phyloP scores from a whole-genome alignment of 2,113 vertebrate genomes.

The Pseudolaguvia tuberculata region DNA sequence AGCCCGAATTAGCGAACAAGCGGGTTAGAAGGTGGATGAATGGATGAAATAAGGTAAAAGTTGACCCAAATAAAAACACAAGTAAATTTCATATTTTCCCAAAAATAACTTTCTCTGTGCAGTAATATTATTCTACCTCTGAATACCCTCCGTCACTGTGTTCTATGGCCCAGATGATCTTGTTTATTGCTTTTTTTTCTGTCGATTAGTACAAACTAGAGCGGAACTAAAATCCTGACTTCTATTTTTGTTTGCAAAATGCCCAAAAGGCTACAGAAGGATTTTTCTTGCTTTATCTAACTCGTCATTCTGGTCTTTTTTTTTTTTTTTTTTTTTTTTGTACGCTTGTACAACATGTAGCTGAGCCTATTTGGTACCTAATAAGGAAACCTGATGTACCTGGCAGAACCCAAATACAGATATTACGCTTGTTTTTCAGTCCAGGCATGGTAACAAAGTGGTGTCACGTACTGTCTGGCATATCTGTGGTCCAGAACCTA shows the following conservation, averaged over 20 bases:
- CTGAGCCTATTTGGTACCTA: conserved; percentile 17
- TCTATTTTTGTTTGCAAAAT: conserved; percentile 38
- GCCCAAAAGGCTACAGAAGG: conserved; percentile 21
- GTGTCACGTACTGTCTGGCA: neutral
- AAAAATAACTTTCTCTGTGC: too few species aligned
- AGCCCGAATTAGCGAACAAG: too few species aligned
- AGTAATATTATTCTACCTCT: too few species aligned
- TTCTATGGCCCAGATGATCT: neutral
- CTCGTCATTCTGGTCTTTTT: conserved; percentile 14
- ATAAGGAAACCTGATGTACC: conserved; percentile 20
- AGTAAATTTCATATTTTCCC: too few species aligned
- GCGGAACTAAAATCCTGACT: conserved; percentile 41
- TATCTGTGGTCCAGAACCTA: conserved; percentile 1
- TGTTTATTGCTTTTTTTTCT: conserved; percentile 8
- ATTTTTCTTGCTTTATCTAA: conserved; percentile 13
- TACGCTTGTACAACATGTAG: too few species aligned
- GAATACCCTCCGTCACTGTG: neutral
- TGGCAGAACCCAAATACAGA: conserved; percentile 3
- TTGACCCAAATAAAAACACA: too few species aligned
- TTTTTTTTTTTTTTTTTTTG: too few species aligned
- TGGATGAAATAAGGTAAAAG: too few species aligned
- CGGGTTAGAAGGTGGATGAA: too few species aligned
- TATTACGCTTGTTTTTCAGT: neutral
- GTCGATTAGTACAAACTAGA: conserved; percentile 48
- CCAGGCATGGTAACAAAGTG: neutral